Percentiles rank a stretch among this genome's conserved stretches.
These are phyloP conservation scores for Lutraria lutraria DNA, from an alignment of 2,888 invertebrate genomes.

Conservation along the genomic window DNA sequence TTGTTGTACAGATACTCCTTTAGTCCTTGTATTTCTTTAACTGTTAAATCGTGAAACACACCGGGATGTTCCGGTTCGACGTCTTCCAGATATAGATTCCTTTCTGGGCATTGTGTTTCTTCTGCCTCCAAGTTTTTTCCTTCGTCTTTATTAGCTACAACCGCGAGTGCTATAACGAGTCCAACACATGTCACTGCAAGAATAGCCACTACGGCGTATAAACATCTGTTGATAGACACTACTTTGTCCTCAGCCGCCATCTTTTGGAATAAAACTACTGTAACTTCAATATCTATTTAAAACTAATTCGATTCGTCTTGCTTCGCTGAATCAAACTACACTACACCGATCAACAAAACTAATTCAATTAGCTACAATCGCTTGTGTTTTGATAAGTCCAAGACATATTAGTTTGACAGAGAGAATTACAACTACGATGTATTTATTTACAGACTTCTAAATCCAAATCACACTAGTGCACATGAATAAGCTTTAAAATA, in stretches of 20 bases:
- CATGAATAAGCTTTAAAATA: too few relatives aligned
- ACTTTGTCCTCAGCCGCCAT: background rate
- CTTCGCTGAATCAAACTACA: too few relatives aligned
- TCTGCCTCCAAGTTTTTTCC: background rate
- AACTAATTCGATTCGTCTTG: too few relatives aligned
- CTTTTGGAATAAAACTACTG: background rate
- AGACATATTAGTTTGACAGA: too few relatives aligned
- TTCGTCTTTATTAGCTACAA: background rate
- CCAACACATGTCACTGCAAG: background rate
- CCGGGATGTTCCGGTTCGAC: constrained; percentile 49
- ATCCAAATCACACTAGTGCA: too few relatives aligned
- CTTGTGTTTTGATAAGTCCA: too few relatives aligned
- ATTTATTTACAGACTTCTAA: too few relatives aligned
- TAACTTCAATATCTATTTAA: background rate
- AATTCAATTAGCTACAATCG: too few relatives aligned
- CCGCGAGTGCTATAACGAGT: constrained; percentile 19
- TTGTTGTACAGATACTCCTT: constrained; percentile 59
- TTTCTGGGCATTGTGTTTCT: background rate
- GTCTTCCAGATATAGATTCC: constrained; percentile 4
- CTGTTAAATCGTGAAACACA: constrained; percentile 56
- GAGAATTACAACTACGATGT: too few relatives aligned
- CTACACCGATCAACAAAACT: too few relatives aligned
- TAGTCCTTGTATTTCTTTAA: constrained; percentile 47
- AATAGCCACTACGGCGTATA: background rate
- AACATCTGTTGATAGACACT: background rate